A percentile compares a stretch with the other conserved stretches of the same genome.
Evolutionary conservation across 2,888 invertebrate species (phyloP).

Genomic region (Drosophila testacea): DNA sequence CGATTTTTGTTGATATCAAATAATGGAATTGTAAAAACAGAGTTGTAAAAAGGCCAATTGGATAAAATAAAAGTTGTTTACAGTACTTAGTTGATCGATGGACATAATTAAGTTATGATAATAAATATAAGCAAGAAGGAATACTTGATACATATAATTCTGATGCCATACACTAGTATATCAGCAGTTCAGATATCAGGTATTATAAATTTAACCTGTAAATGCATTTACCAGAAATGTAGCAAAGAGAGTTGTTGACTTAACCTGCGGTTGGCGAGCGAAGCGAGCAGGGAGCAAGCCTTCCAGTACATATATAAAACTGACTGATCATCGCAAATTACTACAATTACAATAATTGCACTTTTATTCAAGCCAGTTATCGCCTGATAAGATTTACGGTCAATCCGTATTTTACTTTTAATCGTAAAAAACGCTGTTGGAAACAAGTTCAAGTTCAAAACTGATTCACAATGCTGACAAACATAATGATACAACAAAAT

Average conservation of each 20-base stretch:
- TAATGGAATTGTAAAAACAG: neutral
- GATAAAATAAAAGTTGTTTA: neutral
- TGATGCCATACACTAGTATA: neutral
- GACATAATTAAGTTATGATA: neutral
- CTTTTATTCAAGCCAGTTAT: constrained; percentile 28
- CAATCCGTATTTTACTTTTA: neutral
- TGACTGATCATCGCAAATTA: too few relatives aligned
- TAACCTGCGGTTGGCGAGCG: too few relatives aligned
- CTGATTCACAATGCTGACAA: too few relatives aligned
- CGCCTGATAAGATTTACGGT: constrained; percentile 25
- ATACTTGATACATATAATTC: neutral
- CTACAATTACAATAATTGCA: neutral
- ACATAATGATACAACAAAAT: too few relatives aligned
- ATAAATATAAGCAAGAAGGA: neutral
- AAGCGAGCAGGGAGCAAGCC: too few relatives aligned
- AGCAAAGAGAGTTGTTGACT: too few relatives aligned
- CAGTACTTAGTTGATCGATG: neutral
- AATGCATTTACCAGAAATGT: too few relatives aligned
- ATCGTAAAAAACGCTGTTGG: neutral
- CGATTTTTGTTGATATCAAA: neutral
- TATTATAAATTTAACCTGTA: too few relatives aligned
- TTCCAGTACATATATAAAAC: too few relatives aligned
- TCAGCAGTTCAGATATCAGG: neutral
- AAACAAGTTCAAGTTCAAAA: constrained; percentile 40
- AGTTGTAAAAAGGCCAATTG: neutral